Evolutionary conservation across 2,888 invertebrate species (phyloP), one percentile per base, ranked within the genome.

Genomic region (Aphodius granarius): DNA sequence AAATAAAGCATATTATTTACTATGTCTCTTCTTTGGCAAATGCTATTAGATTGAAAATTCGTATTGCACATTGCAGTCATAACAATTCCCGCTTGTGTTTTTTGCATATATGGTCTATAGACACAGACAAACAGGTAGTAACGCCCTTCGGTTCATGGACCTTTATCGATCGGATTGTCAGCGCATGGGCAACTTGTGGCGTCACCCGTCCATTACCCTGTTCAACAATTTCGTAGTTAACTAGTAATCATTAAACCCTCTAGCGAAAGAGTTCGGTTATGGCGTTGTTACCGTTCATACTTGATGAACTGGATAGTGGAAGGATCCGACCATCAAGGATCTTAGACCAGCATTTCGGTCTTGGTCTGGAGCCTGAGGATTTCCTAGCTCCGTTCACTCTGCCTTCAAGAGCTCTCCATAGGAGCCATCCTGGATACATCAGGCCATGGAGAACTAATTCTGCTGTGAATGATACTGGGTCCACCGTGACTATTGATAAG

Each of bases 401-500:
- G 4, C 79, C 78, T 5, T 63, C 75, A 5, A 15, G 71, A 23
- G 19, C 62, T 18, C 21, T 72, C 2, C 17, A 63, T 18, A 71
- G 73, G 23, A 15, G 19, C 16, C 76, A 73, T 4, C 66, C 62
- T 2, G 78, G 82, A 4, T 89, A 89, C 81, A 85, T 86, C 77
- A 83, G 88, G 73, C 88, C 89, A 1, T 89, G 88, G 89, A 83
- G 88, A 17, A 81, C 87, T 73, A 81, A 89, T 21, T 86, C 89
- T 74, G 87, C 90, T 78, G 90, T 89, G 17, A 85, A 89, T 63
- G 90, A 89, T 81, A 84, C 89, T 70, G 89, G 89, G 15, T 90
- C 89, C 0, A 90, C 89, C 75, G 86, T 92, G 3, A 88, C 89
- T 77, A 84, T 88, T 17, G 91, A 91, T 81, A 90, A 91, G n/a